Percentiles rank a stretch among this genome's conserved stretches.
These are phyloP conservation scores for Phenganax marumi DNA, from an alignment of 92 coral and sea anemone species.

Conservation along the genomic window DNA sequence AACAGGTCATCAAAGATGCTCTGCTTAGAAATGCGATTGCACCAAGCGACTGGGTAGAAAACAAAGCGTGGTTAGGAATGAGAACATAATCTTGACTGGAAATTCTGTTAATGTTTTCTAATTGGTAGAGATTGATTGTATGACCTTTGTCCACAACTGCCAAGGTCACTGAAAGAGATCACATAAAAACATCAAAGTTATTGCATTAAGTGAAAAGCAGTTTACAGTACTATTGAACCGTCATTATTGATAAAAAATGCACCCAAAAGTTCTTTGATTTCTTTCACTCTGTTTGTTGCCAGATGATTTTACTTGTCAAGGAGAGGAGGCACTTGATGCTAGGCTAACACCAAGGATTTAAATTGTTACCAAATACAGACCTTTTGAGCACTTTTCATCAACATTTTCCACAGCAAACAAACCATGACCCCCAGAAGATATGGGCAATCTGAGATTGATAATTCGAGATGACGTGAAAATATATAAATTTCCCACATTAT, in stretches of 20 bases:
- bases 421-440: slow-evolving; percentile 78
- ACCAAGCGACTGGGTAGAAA: slow-evolving; percentile 65
- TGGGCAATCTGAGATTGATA: slow-evolving; percentile 69
- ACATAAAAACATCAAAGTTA: too few relatives aligned
- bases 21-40: slow-evolving; percentile 72
- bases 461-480: slow-evolving; percentile 59
- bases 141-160: slow-evolving; percentile 78
- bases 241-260: background rate
- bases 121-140: slow-evolving; percentile 78
- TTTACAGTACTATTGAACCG: background rate
- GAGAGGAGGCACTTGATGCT: background rate
- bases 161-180: slow-evolving; percentile 63
- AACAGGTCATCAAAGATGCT: slow-evolving; percentile 72
- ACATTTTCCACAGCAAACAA: slow-evolving; percentile 79
- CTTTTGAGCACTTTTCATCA: slow-evolving; percentile 57
- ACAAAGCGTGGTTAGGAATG: slow-evolving; percentile 79
- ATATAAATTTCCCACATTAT: slow-evolving; percentile 79
- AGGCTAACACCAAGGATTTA: background rate
- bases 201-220: background rate
- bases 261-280: background rate
- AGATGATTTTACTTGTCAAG: background rate
- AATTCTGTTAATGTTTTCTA: slow-evolving; percentile 63
- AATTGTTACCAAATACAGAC: slow-evolving; percentile 28
- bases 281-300: too few relatives aligned
- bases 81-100: slow-evolving; percentile 47